These are phyloP conservation scores for Felis chaus DNA, from an alignment of 2,113 vertebrate genomes.

Conservation along the genomic window DNA sequence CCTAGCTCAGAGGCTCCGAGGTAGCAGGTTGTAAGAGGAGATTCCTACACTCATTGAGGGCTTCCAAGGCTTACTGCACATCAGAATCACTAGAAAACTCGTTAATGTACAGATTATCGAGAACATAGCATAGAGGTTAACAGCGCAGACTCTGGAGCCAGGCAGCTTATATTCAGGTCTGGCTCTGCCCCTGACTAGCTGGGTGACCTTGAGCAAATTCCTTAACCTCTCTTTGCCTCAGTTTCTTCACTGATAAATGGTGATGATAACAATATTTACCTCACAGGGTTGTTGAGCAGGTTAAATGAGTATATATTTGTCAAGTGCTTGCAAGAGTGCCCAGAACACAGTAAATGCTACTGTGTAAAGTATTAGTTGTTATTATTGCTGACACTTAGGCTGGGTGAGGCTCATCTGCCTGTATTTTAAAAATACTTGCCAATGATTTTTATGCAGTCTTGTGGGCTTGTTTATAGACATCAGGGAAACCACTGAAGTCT, in stretches of 20 bases:
- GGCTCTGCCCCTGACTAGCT: neutral
- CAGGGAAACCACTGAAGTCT: neutral
- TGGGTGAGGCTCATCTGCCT: neutral
- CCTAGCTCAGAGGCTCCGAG: neutral
- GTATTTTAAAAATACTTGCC: neutral
- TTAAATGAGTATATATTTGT: neutral
- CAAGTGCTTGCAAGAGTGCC: neutral
- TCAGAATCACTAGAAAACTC: neutral
- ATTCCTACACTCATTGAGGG: neutral
- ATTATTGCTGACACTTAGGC: neutral
- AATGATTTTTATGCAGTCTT: neutral
- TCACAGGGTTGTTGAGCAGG: neutral
- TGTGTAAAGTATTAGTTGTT: neutral
- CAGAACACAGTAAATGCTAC: neutral
- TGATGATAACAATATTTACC: neutral
- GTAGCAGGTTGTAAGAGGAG: neutral
- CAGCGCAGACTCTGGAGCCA: neutral
- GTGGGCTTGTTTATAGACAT: neutral
- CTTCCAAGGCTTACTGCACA: neutral
- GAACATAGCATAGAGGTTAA: neutral
- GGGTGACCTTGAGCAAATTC: neutral
- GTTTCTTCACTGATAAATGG: neutral
- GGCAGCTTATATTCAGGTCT: neutral
- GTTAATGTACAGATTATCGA: neutral
- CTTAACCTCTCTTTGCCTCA: neutral